Evolutionary conservation across 2,797 vertebrate species (phyloP).

Genomic region (Lycodopsis pacificus): DNA sequence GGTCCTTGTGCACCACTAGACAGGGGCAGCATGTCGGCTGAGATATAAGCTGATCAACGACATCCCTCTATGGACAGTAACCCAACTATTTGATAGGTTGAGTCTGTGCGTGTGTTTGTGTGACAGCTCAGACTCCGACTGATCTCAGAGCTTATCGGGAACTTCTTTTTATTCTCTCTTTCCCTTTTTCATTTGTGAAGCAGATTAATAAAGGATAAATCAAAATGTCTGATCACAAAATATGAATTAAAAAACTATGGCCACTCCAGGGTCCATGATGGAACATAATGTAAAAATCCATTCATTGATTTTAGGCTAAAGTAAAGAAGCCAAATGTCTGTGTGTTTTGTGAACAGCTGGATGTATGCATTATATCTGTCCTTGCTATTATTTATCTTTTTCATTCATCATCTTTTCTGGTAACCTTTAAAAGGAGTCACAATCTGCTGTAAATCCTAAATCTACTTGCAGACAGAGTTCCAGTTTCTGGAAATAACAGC

Average conservation of each 20-base stretch:
- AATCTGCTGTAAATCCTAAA: background rate
- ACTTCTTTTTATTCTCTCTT: background rate
- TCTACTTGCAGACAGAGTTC: background rate
- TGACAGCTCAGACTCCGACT: background rate
- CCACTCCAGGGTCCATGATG: background rate
- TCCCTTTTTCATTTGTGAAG: background rate
- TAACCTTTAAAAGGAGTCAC: background rate
- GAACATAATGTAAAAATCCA: background rate
- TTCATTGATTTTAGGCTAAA: background rate
- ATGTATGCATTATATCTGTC: no score
- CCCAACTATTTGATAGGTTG: background rate
- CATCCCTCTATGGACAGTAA: background rate
- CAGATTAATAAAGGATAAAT: background rate
- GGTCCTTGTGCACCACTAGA: background rate
- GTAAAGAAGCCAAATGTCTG: background rate
- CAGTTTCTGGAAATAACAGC: background rate
- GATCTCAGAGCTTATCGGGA: conserved; percentile 3
- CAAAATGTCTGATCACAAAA: background rate
- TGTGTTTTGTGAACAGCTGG: background rate
- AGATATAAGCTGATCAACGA: background rate
- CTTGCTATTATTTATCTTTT: background rate
- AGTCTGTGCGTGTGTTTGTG: background rate
- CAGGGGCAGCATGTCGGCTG: background rate
- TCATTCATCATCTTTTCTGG: background rate
- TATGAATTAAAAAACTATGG: background rate